A percentile compares a stretch with the other conserved stretches of the same genome.
Evolutionary conservation across 2,113 vertebrate genomes (phyloP).

Genomic region (Phyllostomus hastatus): DNA sequence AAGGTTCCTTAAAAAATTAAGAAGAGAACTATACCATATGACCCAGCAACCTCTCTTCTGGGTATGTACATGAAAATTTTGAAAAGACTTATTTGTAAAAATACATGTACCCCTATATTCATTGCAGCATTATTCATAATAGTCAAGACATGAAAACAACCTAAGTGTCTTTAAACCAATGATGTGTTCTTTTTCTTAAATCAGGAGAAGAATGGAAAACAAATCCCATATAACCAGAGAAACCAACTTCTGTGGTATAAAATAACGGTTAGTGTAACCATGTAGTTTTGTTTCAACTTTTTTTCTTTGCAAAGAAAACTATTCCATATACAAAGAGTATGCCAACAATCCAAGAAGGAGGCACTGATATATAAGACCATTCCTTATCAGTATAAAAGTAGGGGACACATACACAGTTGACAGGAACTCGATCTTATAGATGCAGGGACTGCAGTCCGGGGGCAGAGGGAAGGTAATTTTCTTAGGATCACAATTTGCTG

Average conservation of each 20-base stretch:
- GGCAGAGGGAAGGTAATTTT: background rate
- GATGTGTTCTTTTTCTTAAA: background rate
- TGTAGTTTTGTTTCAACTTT: background rate
- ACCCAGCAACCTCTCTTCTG: background rate
- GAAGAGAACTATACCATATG: background rate
- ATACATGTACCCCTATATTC: background rate
- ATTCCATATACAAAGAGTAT: background rate
- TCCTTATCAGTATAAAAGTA: background rate
- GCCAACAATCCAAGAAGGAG: background rate
- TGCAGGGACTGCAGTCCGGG: background rate
- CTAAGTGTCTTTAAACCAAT: background rate
- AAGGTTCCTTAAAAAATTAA: background rate
- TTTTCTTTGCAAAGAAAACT: conserved; percentile 30
- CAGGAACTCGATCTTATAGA: background rate
- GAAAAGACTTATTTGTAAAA: background rate
- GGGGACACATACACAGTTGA: background rate
- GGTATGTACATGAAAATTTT: background rate
- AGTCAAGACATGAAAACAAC: background rate
- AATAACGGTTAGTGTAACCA: background rate
- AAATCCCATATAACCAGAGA: background rate
- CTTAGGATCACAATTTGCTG: background rate
- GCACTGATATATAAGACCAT: background rate
- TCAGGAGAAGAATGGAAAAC: background rate
- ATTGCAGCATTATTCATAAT: background rate
- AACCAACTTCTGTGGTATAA: background rate